phyloP scores from a whole-genome alignment of 2,888 invertebrate species.

The Leptinotarsa juncta region DNA sequence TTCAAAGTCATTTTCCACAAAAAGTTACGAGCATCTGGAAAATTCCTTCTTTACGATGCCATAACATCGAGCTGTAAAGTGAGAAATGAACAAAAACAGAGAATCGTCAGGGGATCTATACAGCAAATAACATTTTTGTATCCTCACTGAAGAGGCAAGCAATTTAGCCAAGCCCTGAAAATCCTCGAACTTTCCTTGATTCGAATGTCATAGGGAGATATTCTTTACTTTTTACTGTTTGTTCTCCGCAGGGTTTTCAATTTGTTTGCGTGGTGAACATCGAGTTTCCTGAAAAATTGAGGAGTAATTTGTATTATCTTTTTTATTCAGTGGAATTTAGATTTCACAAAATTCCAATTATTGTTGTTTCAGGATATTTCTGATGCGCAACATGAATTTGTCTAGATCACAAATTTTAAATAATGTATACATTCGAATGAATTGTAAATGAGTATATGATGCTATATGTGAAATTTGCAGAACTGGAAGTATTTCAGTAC shows the following conservation, averaged over 20 bases:
- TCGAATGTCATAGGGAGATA: slow-evolving; percentile 17
- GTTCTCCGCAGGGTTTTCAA: not conserved
- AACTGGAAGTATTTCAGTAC: too few relatives aligned
- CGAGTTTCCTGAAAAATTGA: not conserved
- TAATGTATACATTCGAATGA: too few relatives aligned
- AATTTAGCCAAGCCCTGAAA: slow-evolving; percentile 16
- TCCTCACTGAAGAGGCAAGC: slow-evolving; percentile 5
- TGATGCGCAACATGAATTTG: too few relatives aligned
- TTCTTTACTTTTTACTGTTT: not conserved
- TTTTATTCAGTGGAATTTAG: too few relatives aligned
- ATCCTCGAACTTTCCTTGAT: slow-evolving; percentile 18
- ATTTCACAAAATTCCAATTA: too few relatives aligned
- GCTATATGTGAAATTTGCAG: too few relatives aligned
- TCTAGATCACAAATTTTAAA: too few relatives aligned
- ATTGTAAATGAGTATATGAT: too few relatives aligned
- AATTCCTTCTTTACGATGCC: not conserved
- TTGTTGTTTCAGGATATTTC: too few relatives aligned
- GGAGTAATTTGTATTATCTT: too few relatives aligned
- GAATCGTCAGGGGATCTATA: slow-evolving; percentile 15
- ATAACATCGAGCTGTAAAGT: not conserved
- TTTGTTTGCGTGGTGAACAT: not conserved
- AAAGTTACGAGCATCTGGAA: not conserved
- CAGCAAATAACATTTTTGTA: slow-evolving; percentile 12
- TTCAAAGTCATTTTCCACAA: not conserved
- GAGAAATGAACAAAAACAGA: slow-evolving; percentile 16